A percentile compares a stretch with the other conserved stretches of the same genome.
Conservation (phyloP, 2,888 invertebrate species). For the Callinectes sapidus region DNA sequence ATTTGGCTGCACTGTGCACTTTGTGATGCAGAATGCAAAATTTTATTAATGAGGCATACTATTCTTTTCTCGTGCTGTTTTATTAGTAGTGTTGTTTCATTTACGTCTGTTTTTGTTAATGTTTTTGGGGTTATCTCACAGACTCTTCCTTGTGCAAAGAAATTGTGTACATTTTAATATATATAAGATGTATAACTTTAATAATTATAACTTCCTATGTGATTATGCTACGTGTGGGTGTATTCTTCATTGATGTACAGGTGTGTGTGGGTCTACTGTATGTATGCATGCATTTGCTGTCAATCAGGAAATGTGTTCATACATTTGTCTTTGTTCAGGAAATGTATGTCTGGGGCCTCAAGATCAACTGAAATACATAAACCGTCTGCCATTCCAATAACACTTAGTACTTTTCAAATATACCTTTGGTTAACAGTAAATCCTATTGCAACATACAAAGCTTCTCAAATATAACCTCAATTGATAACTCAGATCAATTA, state of each 20-base stretch:
- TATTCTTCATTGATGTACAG: constrained; percentile 15
- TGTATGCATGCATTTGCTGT: background rate
- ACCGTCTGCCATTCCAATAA: background rate
- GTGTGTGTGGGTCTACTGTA: background rate
- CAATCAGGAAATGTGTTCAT: constrained; percentile 25
- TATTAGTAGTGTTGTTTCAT: background rate
- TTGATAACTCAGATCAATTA: background rate
- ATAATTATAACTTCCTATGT: background rate
- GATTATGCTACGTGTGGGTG: constrained; percentile 33
- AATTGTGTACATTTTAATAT: constrained; percentile 11
- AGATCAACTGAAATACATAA: background rate
- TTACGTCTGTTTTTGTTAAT: background rate
- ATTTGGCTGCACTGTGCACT: background rate
- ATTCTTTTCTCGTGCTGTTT: constrained; percentile 13
- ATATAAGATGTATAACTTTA: constrained; percentile 33
- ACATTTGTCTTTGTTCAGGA: background rate
- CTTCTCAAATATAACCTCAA: background rate
- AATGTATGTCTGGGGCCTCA: background rate
- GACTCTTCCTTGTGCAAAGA: background rate
- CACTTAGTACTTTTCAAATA: background rate
- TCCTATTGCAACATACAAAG: background rate
- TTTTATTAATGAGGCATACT: background rate
- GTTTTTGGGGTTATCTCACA: background rate
- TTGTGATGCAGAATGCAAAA: background rate
- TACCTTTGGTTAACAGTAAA: background rate